Percentiles rank a stretch among this genome's conserved stretches.
Evolutionary conservation across 2,113 vertebrate species (phyloP).

Genomic region (Emydocephalus ijimae): DNA sequence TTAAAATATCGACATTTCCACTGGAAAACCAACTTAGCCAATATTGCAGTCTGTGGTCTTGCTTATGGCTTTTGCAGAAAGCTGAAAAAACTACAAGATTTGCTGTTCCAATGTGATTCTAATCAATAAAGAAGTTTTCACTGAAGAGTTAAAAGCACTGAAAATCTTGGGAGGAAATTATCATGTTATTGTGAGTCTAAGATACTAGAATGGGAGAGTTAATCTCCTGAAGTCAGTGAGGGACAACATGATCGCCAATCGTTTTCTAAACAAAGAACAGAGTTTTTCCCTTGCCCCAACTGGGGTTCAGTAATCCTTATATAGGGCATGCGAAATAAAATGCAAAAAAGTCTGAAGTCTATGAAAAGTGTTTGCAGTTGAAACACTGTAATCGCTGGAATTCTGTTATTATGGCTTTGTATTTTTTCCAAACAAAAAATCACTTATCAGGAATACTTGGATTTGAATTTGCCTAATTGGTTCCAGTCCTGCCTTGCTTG

Average conservation of each 20-base stretch:
- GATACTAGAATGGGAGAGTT: background rate
- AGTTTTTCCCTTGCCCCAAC: background rate
- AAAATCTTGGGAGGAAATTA: background rate
- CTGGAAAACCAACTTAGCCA: background rate
- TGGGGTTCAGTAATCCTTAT: background rate
- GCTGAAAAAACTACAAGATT: background rate
- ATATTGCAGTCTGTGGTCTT: background rate
- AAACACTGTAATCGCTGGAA: background rate
- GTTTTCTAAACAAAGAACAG: background rate
- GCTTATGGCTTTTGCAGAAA: background rate
- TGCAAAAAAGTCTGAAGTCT: background rate
- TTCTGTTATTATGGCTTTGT: background rate
- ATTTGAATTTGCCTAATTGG: background rate
- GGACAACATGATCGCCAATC: background rate
- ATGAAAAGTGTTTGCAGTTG: background rate
- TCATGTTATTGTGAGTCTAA: background rate
- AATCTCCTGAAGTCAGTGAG: background rate
- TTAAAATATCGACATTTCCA: background rate
- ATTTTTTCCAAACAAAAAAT: background rate
- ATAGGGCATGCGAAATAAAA: background rate
- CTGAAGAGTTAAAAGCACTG: background rate
- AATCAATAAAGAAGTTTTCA: background rate
- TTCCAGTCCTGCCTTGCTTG: background rate
- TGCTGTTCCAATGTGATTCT: background rate
- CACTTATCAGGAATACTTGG: background rate